phyloP scores from a whole-genome alignment of 2,797 vertebrate genomes.

The Tolypeutes matacus region DNA sequence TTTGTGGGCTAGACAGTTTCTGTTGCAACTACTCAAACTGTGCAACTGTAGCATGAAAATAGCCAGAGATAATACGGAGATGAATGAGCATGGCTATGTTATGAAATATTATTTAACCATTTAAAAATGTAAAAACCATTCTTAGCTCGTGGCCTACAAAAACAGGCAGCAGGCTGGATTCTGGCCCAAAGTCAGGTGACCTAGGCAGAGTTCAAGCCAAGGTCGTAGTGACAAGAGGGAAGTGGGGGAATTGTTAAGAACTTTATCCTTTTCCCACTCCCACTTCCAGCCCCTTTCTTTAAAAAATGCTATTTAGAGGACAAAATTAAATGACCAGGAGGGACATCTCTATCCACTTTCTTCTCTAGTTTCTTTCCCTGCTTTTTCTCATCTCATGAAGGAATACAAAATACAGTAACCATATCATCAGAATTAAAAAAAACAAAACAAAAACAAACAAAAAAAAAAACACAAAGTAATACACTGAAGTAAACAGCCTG shows the following conservation, averaged over 20 bases:
- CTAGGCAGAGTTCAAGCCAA: constrained; percentile 8
- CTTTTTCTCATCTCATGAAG: constrained; percentile 25
- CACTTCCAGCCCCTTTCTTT: background rate
- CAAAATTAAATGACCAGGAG: constrained; percentile 8
- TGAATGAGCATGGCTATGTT: background rate
- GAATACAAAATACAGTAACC: background rate
- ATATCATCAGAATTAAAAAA: constrained; percentile 40
- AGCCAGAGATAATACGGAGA: background rate
- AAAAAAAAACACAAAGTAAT: constrained; percentile 44
- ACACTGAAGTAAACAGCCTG: background rate
- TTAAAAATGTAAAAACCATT: constrained; percentile 15
- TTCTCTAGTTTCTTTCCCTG: background rate
- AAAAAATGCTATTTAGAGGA: background rate
- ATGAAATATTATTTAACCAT: background rate
- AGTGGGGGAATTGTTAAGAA: background rate
- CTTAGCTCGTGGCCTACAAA: background rate
- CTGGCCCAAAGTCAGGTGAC: background rate
- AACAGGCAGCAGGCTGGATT: background rate
- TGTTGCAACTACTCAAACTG: background rate
- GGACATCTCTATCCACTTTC: background rate
- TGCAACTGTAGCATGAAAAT: background rate
- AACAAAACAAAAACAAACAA: constrained; percentile 60
- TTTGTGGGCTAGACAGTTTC: background rate
- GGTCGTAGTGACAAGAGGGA: background rate
- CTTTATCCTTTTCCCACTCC: background rate